Evolutionary conservation across 30 jellyfish, hydroid and myxozoan genomes (phyloP), one percentile per base, ranked within the genome.

Genomic region (Euphysa ruthae): DNA sequence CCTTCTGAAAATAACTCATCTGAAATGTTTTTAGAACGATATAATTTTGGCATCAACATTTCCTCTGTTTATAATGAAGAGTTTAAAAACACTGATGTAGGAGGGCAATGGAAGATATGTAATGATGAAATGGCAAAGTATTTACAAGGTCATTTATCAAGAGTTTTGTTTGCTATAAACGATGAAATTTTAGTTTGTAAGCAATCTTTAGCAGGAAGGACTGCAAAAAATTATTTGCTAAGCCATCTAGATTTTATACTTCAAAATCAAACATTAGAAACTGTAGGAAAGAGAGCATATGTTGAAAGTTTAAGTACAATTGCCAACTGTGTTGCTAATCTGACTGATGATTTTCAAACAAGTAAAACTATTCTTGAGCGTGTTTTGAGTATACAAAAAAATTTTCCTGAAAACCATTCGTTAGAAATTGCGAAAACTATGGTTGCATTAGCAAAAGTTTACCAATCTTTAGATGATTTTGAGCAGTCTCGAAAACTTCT

Each of bases 101-200:
- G 62, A 32, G 21, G 29, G 4, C 55, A 20, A 58, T 61, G 81
- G 74, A 43, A 34, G 7, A 32, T 71, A 43, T 43, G 15, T 7
- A 49, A 56, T 6, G 79, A 60, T 20, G 82, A 63, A 16, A 58
- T 63, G 50, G 44, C 76, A 1, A 46, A 55, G 42, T 70, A 81
- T 55, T 28, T 80, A 10, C 98, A 76, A 55, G 78, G 63, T 5
- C 98, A 90, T 77, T 42, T 90, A 35, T 58, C 73, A n/a, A 57
- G 98, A 5, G 74, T 82, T 31, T 43, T 82, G 27, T 66, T 70
- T 20, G 29, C 95, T 7, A 23, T 90, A 25, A 42, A 78, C 63
- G 93, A 76, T 14, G 92, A 75, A 56, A 55, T 71, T 6, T 52
- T 63, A 16, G 77, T 81, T 20, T 58, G 95, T 8, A 81, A 81